Evolutionary conservation across 2,113 vertebrate genomes (phyloP).

Genomic region (Choloepus hoffmanni): DNA sequence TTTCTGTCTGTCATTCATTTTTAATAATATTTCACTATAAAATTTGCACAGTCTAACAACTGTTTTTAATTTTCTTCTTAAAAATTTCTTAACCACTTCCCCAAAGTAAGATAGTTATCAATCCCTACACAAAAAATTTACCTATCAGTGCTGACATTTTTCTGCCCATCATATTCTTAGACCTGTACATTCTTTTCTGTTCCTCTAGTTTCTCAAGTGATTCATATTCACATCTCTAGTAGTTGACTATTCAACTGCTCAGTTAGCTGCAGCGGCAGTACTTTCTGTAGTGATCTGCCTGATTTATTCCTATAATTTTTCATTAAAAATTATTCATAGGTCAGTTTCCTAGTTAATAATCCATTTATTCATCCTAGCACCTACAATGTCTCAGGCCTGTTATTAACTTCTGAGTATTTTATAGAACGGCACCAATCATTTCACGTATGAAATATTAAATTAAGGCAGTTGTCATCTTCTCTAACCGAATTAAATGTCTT

Average conservation of each 20-base stretch:
- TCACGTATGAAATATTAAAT: neutral
- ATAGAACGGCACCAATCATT: neutral
- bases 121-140: neutral
- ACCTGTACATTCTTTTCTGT: neutral
- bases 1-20: neutral
- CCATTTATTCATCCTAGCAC: neutral
- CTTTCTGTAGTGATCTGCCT: neutral
- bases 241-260: neutral
- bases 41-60: neutral
- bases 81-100: neutral
- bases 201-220: neutral
- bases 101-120: neutral
- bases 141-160: neutral
- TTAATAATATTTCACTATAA: neutral
- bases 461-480: neutral
- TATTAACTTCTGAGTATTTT: neutral
- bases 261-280: neutral
- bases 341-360: neutral
- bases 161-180: neutral
- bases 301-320: neutral
- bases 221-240: neutral
- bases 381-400: neutral
- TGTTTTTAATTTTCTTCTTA: neutral
- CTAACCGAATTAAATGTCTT: neutral
- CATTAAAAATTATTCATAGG: neutral